Conservation (phyloP, 2,888 invertebrate species). For the Tinea trinotella region DNA sequence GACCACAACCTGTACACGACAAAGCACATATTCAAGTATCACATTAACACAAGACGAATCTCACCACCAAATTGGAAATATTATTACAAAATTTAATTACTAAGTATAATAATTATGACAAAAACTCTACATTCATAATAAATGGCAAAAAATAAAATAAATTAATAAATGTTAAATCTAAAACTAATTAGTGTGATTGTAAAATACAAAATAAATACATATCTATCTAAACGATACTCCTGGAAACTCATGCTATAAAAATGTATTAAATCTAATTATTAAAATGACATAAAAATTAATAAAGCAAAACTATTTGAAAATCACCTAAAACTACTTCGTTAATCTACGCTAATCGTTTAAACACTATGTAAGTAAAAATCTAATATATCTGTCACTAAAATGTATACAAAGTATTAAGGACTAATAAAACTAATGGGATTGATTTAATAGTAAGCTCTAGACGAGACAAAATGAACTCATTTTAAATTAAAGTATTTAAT, state of each 20-base stretch:
- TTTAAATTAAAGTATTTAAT: neutral
- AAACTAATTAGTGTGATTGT: neutral
- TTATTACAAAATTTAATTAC: no score
- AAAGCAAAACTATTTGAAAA: slow-evolving; percentile 9
- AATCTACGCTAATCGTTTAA: neutral
- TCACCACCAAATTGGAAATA: neutral
- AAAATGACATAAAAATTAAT: neutral
- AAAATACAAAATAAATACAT: neutral
- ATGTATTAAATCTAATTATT: neutral
- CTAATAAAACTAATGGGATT: neutral
- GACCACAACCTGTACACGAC: slow-evolving; percentile 83
- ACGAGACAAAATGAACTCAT: neutral
- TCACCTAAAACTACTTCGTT: neutral
- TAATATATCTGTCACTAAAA: slow-evolving; percentile 5
- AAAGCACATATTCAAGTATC: neutral
- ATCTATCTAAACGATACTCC: neutral
- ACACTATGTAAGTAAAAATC: slow-evolving; percentile 1
- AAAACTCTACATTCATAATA: neutral
- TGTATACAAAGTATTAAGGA: neutral
- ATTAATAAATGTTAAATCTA: neutral
- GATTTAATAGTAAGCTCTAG: neutral
- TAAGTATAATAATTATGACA: neutral
- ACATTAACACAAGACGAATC: neutral
- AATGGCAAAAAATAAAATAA: neutral
- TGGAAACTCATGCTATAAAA: neutral